Evolutionary conservation across 1,140 invertebrate species (phyloP).

Genomic region (Acyrthosiphon pisum): DNA sequence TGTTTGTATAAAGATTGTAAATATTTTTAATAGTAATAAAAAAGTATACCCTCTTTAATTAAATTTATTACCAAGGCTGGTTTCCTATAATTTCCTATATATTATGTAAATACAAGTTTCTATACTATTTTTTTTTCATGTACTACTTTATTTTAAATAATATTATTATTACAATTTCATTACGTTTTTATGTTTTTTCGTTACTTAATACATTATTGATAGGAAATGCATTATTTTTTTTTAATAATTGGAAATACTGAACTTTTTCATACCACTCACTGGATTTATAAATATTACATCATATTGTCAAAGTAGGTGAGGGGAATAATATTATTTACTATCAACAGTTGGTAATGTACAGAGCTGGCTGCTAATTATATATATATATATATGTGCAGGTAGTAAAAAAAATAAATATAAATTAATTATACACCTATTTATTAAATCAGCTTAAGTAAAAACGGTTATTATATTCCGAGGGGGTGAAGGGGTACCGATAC

Average conservation of each 20-base stretch:
- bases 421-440: neutral
- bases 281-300: too few relatives aligned
- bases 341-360: neutral
- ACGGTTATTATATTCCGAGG: neutral
- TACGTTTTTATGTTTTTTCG: too few relatives aligned
- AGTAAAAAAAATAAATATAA: neutral
- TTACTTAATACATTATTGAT: too few relatives aligned
- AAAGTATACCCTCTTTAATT: neutral
- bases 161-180: neutral
- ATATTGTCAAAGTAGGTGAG: neutral
- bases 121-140: neutral
- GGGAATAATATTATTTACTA: neutral
- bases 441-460: neutral
- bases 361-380: neutral
- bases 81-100: too few relatives aligned
- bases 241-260: too few relatives aligned
- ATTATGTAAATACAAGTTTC: neutral
- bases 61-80: too few relatives aligned
- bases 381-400: neutral
- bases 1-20: neutral
- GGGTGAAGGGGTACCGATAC: neutral
- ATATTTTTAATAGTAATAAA: neutral
- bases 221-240: too few relatives aligned
- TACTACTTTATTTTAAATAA: neutral
- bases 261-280: too few relatives aligned